Conservation (phyloP, 2,888 invertebrate genomes). For the Aphidius colemani region DNA sequence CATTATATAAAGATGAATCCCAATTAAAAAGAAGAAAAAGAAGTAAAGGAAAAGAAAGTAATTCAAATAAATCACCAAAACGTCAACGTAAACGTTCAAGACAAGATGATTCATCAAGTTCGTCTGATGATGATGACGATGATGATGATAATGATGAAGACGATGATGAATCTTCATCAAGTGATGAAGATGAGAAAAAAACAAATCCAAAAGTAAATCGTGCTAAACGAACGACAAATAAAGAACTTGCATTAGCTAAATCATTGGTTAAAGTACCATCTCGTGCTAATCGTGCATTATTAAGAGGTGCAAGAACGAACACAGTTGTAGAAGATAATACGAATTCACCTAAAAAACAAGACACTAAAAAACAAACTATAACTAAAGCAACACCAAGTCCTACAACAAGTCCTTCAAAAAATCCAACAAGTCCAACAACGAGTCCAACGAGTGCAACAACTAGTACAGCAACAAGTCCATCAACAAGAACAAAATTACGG, state of each 20-base stretch:
- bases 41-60: conserved; percentile 8
- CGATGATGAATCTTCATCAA: conserved; percentile 23
- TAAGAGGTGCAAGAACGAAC: conserved; percentile 41
- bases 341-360: conserved; percentile 30
- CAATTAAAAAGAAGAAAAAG: conserved; percentile 70
- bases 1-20: conserved; percentile 81
- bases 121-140: conserved; percentile 39
- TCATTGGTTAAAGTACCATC: conserved; percentile 53
- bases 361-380: conserved; percentile 45
- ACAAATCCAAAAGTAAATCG: conserved; percentile 42
- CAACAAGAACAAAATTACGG: conserved; percentile 48
- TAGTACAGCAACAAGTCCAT: conserved; percentile 42
- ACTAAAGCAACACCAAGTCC: conserved; percentile 46
- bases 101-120: conserved; percentile 42
- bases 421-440: conserved; percentile 32
- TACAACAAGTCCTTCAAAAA: conserved; percentile 42
- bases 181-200: conserved; percentile 37
- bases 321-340: conserved; percentile 31
- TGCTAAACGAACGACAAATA: conserved; percentile 42
- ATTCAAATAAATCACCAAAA: conserved; percentile 57
- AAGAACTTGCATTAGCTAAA: conserved; percentile 50
- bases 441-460: conserved; percentile 42
- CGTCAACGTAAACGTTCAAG: conserved; percentile 49
- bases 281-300: conserved; percentile 55
- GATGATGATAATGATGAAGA: conserved; percentile 27